Percentiles rank a stretch among this genome's conserved stretches.
These are phyloP conservation scores for Chelmon rostratus DNA, from an alignment of 2,797 vertebrate genomes.

Conservation along the genomic window DNA sequence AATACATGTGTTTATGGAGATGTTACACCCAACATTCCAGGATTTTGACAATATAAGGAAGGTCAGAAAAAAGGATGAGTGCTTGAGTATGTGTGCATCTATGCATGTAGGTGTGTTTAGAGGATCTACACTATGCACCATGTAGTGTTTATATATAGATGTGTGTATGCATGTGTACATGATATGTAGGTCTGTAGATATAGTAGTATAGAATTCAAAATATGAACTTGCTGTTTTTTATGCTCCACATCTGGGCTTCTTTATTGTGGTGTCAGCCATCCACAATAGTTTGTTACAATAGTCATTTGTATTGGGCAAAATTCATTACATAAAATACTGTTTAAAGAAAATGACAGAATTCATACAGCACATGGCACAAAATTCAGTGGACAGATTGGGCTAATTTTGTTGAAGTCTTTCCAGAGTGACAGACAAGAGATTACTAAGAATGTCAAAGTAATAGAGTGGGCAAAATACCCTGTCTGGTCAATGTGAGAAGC, in stretches of 20 bases:
- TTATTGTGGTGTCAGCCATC: neutral
- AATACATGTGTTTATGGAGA: constrained; percentile 53
- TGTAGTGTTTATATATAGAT: neutral
- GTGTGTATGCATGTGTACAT: neutral
- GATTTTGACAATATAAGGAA: constrained; percentile 8
- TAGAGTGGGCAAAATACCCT: neutral
- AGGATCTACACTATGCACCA: neutral
- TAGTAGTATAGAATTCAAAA: neutral
- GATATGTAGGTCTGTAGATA: neutral
- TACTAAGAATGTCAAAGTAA: neutral
- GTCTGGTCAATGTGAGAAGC: neutral
- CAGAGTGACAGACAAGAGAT: neutral
- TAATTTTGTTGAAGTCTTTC: constrained; percentile 8
- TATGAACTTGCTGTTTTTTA: neutral
- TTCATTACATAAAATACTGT: neutral
- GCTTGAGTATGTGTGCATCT: neutral
- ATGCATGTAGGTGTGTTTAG: neutral
- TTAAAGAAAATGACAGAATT: constrained; percentile 14
- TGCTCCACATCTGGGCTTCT: neutral
- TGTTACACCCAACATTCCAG: constrained; percentile 39
- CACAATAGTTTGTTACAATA: neutral
- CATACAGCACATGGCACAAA: neutral
- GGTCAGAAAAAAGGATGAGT: neutral
- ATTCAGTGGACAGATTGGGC: neutral
- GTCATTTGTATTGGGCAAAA: neutral